A percentile compares a stretch with the other conserved stretches of the same genome.
Evolutionary conservation across 2,113 vertebrate genomes (phyloP).

Genomic region (Platanista minor): DNA sequence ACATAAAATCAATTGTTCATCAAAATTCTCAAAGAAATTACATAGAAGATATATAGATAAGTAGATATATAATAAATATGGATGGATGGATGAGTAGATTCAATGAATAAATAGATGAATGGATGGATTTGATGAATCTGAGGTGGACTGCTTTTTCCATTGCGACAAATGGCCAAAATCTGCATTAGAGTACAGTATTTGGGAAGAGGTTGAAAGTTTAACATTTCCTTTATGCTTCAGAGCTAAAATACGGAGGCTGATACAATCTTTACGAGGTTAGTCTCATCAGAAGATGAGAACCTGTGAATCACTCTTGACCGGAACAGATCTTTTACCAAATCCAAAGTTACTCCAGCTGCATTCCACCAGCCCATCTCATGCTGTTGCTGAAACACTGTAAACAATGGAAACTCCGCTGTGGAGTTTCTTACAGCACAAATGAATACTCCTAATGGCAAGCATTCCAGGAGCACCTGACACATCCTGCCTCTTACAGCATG

Average conservation of each 20-base stretch:
- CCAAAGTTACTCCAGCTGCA: neutral
- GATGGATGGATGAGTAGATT: neutral
- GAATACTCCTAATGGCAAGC: neutral
- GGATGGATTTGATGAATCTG: neutral
- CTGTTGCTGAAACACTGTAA: neutral
- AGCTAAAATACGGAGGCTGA: neutral
- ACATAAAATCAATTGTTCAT: neutral
- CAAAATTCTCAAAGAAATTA: neutral
- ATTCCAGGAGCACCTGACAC: neutral
- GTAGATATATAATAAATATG: neutral
- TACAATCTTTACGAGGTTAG: neutral
- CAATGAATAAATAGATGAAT: neutral
- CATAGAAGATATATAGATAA: neutral
- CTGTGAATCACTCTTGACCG: neutral
- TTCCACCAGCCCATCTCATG: neutral
- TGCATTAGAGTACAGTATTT: neutral
- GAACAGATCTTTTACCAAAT: neutral
- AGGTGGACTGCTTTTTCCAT: neutral
- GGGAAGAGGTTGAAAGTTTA: neutral
- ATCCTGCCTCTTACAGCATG: neutral
- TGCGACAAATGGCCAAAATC: neutral
- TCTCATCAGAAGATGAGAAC: neutral
- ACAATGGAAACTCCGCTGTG: neutral
- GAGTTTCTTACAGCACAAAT: neutral
- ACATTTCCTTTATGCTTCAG: neutral